phyloP scores from a whole-genome alignment of 2,113 vertebrate genomes.

The Corythornis vintsioides region DNA sequence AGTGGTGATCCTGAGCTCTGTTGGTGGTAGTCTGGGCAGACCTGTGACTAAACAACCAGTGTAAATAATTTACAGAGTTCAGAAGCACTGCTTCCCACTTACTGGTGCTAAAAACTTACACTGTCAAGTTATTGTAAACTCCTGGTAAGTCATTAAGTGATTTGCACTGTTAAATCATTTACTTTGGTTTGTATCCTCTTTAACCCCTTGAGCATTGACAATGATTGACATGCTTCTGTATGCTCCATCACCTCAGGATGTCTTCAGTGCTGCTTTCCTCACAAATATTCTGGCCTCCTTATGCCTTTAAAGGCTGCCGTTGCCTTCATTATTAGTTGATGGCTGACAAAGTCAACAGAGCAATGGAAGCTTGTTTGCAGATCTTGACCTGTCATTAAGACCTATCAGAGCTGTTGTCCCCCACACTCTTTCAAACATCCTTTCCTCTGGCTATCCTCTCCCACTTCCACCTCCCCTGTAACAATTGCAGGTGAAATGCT shows the following conservation, averaged over 20 bases:
- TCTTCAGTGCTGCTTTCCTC: neutral
- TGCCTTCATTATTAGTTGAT: neutral
- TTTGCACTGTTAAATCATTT: neutral
- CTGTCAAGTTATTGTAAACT: neutral
- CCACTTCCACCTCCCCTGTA: neutral
- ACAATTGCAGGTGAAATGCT: neutral
- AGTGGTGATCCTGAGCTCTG: neutral
- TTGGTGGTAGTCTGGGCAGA: neutral
- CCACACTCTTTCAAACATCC: neutral
- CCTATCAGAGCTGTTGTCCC: neutral
- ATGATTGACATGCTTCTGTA: neutral
- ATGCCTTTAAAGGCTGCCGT: neutral
- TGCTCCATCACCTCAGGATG: neutral
- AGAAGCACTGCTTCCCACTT: neutral
- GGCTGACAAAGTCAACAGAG: neutral
- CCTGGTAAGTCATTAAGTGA: neutral
- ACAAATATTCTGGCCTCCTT: neutral
- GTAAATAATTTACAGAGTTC: neutral
- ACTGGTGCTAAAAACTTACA: neutral
- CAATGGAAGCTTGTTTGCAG: neutral
- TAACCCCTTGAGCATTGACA: neutral
- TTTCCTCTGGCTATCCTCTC: neutral
- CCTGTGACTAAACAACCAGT: neutral
- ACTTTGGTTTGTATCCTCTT: neutral
- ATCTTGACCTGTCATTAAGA: neutral